Percentiles rank a stretch among this genome's conserved stretches.
These are phyloP conservation scores for Chrysolina haemoptera DNA, from an alignment of 2,888 invertebrate genomes.

Conservation along the genomic window DNA sequence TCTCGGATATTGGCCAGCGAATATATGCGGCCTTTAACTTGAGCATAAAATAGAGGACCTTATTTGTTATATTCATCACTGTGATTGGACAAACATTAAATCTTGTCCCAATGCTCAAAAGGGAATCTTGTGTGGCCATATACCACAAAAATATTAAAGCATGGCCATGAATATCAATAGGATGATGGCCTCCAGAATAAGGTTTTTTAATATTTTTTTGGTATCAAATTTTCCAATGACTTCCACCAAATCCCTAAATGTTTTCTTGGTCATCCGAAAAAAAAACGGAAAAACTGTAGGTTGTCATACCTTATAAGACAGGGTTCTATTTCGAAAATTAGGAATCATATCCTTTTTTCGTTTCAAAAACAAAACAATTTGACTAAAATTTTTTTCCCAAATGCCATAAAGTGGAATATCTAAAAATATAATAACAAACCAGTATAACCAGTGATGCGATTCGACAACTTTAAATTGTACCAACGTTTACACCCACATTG, in stretches of 20 bases:
- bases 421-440: no score
- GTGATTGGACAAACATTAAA: constrained; percentile 18
- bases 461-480: no score
- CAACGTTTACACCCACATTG: no score
- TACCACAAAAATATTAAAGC: not conserved
- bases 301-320: not conserved
- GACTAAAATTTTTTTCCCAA: not conserved
- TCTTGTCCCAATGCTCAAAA: constrained; percentile 12
- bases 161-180: not conserved
- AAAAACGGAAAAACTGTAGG: not conserved
- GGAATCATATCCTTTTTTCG: not conserved
- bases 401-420: constrained; percentile 8
- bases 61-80: constrained; percentile 18
- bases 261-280: not conserved
- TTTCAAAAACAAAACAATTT: not conserved
- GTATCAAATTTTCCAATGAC: not conserved
- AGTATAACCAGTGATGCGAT: no score
- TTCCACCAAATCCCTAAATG: not conserved
- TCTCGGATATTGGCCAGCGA: no score
- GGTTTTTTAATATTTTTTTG: not conserved
- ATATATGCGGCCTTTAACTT: not conserved
- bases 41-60: constrained; percentile 6
- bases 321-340: not conserved
- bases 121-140: constrained; percentile 19
- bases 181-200: not conserved